These are phyloP conservation scores for Ophioninae sp. DNA, from an alignment of 2,888 invertebrate species.

Conservation along the genomic window DNA sequence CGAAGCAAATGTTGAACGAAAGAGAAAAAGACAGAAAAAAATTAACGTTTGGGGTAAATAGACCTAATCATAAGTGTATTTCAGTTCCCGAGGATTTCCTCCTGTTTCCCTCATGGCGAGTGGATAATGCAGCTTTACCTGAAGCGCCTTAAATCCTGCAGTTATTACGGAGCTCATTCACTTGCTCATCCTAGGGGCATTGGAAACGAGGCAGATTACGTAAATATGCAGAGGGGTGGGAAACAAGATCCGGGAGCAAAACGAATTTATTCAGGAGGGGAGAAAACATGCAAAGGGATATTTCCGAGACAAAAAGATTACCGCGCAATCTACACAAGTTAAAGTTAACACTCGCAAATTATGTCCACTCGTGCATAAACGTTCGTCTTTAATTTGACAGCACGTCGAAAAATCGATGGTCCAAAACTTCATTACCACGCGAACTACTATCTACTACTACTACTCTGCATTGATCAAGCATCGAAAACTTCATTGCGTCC, in stretches of 20 bases:
- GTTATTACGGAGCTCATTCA: conserved; percentile 50
- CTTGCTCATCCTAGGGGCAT: conserved; percentile 41
- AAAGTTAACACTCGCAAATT: neutral
- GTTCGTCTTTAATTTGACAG: neutral
- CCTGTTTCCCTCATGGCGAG: conserved; percentile 13
- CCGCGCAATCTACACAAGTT: neutral
- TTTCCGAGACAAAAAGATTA: neutral
- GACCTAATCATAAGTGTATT: conserved; percentile 5
- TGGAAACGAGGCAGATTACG: conserved; percentile 11
- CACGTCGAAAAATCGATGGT: conserved; percentile 21
- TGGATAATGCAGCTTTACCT: conserved; percentile 42
- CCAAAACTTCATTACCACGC: conserved; percentile 27
- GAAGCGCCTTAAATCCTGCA: conserved; percentile 41
- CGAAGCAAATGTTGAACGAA: neutral
- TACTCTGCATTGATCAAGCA: neutral
- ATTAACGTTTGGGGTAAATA: neutral
- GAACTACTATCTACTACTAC: too few relatives aligned
- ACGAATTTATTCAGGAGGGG: neutral
- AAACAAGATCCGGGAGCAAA: conserved; percentile 15
- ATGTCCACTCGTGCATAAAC: neutral
- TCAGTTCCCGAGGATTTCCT: neutral
- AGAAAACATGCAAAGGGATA: neutral
- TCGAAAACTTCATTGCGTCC: conserved; percentile 18
- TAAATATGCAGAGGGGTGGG: conserved; percentile 12
- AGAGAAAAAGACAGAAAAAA: too few relatives aligned